Conservation (phyloP, 2,113 vertebrate species). For the Talpa occidentalis region DNA sequence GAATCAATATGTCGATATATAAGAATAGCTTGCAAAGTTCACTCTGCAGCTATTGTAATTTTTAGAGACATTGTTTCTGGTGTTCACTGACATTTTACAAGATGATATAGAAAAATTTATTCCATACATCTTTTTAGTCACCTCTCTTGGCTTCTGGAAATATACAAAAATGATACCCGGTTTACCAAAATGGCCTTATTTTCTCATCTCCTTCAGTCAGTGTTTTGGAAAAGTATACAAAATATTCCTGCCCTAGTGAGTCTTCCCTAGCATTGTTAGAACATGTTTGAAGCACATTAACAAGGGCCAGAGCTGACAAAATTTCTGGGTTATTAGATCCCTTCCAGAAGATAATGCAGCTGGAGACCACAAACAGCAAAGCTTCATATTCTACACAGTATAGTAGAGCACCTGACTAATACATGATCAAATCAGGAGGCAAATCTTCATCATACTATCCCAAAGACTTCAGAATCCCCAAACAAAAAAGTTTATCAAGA, state of each 20-base stretch:
- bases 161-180: slow-evolving; percentile 94
- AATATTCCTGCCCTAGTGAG: slow-evolving; percentile 97
- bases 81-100: slow-evolving; percentile 97
- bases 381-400: slow-evolving; percentile 97
- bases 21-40: slow-evolving; percentile 96
- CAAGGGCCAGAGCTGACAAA: slow-evolving; percentile 93
- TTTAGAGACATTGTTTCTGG: slow-evolving; percentile 97
- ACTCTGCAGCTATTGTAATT: slow-evolving; percentile 92
- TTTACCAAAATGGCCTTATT: slow-evolving; percentile 96
- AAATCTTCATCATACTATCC: slow-evolving; percentile 98
- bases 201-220: slow-evolving; percentile 96
- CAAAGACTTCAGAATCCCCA: slow-evolving; percentile 98
- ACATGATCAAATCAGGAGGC: slow-evolving; percentile 94
- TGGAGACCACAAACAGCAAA: slow-evolving; percentile 98
- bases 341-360: slow-evolving; percentile 99
- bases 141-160: slow-evolving; percentile 98
- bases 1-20: slow-evolving; percentile 97
- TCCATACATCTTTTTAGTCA: slow-evolving; percentile 98
- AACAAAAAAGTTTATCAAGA: slow-evolving; percentile 98
- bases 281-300: slow-evolving; percentile 92
- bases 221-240: slow-evolving; percentile 95
- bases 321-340: slow-evolving; percentile 96
- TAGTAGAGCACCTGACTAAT: slow-evolving; percentile 96
- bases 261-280: slow-evolving; percentile 96
- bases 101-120: slow-evolving; percentile 99